Evolutionary conservation across 2,797 vertebrate genomes (phyloP), one percentile per base, ranked within the genome.

Genomic region (Epinephelus coioides): DNA sequence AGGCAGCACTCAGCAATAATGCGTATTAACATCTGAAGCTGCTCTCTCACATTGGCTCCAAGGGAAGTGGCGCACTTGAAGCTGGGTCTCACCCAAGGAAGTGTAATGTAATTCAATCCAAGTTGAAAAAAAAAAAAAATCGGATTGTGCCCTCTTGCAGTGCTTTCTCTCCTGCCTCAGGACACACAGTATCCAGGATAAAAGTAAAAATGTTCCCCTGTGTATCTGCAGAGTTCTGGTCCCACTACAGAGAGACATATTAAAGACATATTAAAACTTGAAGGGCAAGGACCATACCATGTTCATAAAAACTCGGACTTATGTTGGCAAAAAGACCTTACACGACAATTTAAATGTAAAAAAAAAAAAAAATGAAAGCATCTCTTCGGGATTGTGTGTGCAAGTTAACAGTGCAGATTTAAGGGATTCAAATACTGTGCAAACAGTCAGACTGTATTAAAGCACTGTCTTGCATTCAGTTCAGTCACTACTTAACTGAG

Each of bases 1-100:
- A 75, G 51, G 68, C 73, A 73, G 63, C 71, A 38, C 85, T 91
- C 90, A 92, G 91, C 89, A 89, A 77, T 86, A 91, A 83, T 44
- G 63, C 78, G 73, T 54, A 77, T 92, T 89, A 88, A 85, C 81
- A 84, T 82, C 71, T 78, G 61, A 83, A 79, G 64, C 78, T 79
- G 73, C 71, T 73, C 76, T 67, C 40, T 69, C 59, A 62, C 50
- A 69, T 53, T 74, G 83, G 76, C 66, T 83, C 54, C 17, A 56
- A 79, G 54, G 55, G 79, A 81, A 65, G 74, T 38, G 55, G 56
- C 47, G 68, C 44, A 64, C 73, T 74, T 68, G 49, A 79, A 76
- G 73, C 57, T 78, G 56, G 68, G 64, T 86, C 59, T 75, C 62
- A 76, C 47, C 68, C 78, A 79, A 78, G 19, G 56, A 83, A 80